Evolutionary conservation across 1,140 invertebrate genomes (phyloP), one percentile per base, ranked within the genome.

Genomic region (Nautilus pompilius): DNA sequence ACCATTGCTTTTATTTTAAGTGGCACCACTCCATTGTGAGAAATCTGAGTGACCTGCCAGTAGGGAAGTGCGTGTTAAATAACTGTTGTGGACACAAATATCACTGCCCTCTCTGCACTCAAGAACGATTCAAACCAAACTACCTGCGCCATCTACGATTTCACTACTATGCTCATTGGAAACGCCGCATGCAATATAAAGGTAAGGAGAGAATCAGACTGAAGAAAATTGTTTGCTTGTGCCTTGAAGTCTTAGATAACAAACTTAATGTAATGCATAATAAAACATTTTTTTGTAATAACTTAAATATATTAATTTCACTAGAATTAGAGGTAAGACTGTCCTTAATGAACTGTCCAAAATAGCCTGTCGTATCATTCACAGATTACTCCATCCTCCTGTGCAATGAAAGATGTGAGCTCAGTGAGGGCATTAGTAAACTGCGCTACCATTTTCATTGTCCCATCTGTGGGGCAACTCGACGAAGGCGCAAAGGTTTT

Each of bases 151-250:
- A 67, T 41, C 61, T 67, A 10, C 45, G 57, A 26, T 49, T 57
- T 34, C 65, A 67, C 48, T 67, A 67, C 53, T 22, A 62, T 20
- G 51, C 61, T 22, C 65, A 67, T 33, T 67, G 65, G 65, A 67
- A 63, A 57, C 56, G 58, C 17, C 48, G 62, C 22, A 58, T 67
- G 4, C 41, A 51, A 0, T 67, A 63, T 60, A 63, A 63, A 67
- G 65, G 65, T 67, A 49, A 5, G n/a, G 36, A 15, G 36, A n/a
- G 36, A 41, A 13, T 41, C 13, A 41, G n/a, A 13, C 36, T 41
- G 36, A 41, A 41, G n/a, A 13, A 13, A 41, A 15, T 15, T 41
- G 36, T 13, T 41, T 1, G 36, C 1, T 41, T 41, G 36, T n/a
- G n/a, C 1, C 13, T 41, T n/a, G n/a, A 41, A n/a, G 13, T 41